Evolutionary conservation across 2,888 invertebrate genomes (phyloP), one percentile per base, ranked within the genome.

Genomic region (Archaeoteleia sp.): DNA sequence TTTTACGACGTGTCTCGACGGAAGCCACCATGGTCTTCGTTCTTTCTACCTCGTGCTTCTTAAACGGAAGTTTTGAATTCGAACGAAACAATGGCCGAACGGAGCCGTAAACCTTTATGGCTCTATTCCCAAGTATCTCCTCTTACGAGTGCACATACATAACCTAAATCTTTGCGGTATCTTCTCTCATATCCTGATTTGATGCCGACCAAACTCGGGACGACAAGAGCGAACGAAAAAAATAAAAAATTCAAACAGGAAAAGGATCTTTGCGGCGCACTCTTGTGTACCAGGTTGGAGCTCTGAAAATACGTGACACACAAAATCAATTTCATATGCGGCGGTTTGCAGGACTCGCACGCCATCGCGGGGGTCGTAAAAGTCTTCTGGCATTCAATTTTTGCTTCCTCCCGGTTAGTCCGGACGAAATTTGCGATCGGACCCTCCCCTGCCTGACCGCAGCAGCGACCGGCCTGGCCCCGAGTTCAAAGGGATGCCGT

Each of bases 11-110:
- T 34, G 30, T 37, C 46, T 39, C 29, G 39, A 57, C 57, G 49
- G 48, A 40, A 25, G 12, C 30, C 66, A 45, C 35, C 15, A 30
- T 17, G 48, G 39, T 43, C 35, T 35, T 27, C 39, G 32, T 23
- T 53, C 34, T 14, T 53, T 49, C 40, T 23, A 32, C 37, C 42
- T 27, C 51, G 12, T 35, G 71, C 71, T 63, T 46, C 60, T 53
- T 71, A 69, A 80, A 76, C 80, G 82, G 81, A 82, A 81, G 81
- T 82, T 80, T 78, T 70, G 68, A 75, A 74, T 76, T 75, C 74
- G 74, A 76, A 78, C 75, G 78, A 80, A 79, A 80, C 78, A 77
- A 75, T 78, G 71, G 74, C 67, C 75, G 74, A 74, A 74, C 72
- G 57, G 76, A 75, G 78, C 73, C 68, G 72, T 80, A 78, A 79